phyloP scores from a whole-genome alignment of 2,888 invertebrate species.

The Doris montereyensis region DNA sequence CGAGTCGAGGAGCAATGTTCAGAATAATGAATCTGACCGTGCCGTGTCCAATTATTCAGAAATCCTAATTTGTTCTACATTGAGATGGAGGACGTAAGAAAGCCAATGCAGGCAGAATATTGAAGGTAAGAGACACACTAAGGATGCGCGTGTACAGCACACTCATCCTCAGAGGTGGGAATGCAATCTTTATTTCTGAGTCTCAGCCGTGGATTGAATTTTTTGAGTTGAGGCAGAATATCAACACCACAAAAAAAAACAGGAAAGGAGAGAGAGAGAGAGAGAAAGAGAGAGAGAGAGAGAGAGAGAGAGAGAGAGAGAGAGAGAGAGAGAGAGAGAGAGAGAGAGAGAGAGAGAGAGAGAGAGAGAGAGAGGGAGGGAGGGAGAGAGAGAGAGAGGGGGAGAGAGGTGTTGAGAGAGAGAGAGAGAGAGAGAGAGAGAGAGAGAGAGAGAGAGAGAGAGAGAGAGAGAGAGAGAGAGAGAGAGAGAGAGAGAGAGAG shows the following conservation, averaged over 20 bases:
- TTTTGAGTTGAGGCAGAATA: too few relatives aligned
- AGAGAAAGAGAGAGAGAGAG: slow-evolving; percentile 6
- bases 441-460: slow-evolving; percentile 23
- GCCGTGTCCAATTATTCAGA: too few relatives aligned
- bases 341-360: slow-evolving; percentile 23
- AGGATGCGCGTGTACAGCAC: too few relatives aligned
- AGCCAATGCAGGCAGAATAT: too few relatives aligned
- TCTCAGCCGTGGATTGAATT: too few relatives aligned
- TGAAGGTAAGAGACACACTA: too few relatives aligned
- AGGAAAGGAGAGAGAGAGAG: background rate
- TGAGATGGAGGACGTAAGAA: too few relatives aligned
- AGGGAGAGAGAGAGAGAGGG: background rate
- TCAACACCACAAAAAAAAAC: background rate
- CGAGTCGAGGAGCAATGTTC: too few relatives aligned
- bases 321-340: slow-evolving; percentile 15
- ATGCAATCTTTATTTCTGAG: too few relatives aligned
- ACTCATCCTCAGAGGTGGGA: too few relatives aligned
- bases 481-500: background rate
- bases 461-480: slow-evolving; percentile 7
- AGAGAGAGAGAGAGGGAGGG: slow-evolving; percentile 16
- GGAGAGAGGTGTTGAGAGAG: background rate
- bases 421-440: slow-evolving; percentile 32
- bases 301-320: slow-evolving; percentile 23
- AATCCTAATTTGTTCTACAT: too few relatives aligned
- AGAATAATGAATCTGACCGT: too few relatives aligned